These are phyloP conservation scores for Sepioteuthis lessoniana DNA, from an alignment of 2,888 invertebrate species.

Conservation along the genomic window DNA sequence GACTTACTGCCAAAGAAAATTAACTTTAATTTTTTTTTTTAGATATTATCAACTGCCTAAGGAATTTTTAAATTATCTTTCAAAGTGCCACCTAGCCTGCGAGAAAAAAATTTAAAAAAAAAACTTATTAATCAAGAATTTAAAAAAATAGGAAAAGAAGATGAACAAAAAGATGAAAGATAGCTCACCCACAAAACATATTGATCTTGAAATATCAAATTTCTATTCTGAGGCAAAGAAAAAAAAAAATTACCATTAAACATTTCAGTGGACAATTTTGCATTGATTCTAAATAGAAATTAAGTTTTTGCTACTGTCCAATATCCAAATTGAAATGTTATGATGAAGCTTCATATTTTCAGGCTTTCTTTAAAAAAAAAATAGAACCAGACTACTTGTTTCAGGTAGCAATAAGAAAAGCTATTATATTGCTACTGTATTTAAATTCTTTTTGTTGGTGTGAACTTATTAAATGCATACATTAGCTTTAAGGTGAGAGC, in stretches of 20 bases:
- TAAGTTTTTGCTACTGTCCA: background rate
- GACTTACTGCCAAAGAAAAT: background rate
- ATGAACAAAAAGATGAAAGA: background rate
- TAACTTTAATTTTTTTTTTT: background rate
- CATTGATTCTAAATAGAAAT: background rate
- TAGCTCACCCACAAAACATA: background rate
- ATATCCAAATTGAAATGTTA: background rate
- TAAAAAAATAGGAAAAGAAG: background rate
- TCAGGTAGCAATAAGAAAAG: background rate
- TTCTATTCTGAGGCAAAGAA: background rate
- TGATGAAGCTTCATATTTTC: background rate
- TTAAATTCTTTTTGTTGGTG: background rate
- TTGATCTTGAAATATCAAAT: background rate
- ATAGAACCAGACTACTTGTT: background rate
- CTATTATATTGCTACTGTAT: too few relatives aligned
- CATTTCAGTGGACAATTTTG: background rate
- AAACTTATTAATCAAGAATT: background rate
- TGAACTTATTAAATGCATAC: background rate
- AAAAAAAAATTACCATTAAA: background rate
- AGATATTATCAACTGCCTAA: slow-evolving; percentile 33
- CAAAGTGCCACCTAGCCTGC: background rate
- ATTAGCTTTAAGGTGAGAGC: background rate
- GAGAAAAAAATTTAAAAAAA: background rate
- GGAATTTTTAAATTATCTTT: background rate
- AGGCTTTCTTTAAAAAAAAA: background rate